These are phyloP conservation scores for Chlorospingus semifuscus DNA, from an alignment of 2,797 vertebrate species.

Conservation along the genomic window DNA sequence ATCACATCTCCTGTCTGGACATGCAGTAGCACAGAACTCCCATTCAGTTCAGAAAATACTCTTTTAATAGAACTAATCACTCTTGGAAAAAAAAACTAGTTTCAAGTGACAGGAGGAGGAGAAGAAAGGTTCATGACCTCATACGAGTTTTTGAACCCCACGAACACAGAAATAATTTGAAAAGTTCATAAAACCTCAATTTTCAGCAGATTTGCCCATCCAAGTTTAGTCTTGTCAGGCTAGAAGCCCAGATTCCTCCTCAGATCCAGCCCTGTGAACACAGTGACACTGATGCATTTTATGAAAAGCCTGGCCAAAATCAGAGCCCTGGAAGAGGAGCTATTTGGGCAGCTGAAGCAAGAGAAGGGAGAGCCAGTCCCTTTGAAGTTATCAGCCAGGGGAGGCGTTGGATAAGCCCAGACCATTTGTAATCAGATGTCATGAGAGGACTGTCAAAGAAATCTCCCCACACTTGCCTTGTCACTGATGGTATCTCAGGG, in stretches of 20 bases:
- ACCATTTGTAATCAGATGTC: slow-evolving; percentile 56
- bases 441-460: slow-evolving; percentile 63
- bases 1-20: slow-evolving; percentile 5
- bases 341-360: slow-evolving; percentile 18
- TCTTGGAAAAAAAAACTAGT: not conserved
- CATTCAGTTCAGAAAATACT: slow-evolving; percentile 18
- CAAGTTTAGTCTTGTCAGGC: not conserved
- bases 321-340: slow-evolving; percentile 12
- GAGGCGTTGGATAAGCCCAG: slow-evolving; percentile 46
- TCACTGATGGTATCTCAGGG: slow-evolving; percentile 53
- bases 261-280: not conserved
- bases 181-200: slow-evolving; percentile 9
- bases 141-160: not conserved
- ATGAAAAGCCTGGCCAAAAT: slow-evolving; percentile 2
- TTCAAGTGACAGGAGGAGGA: slow-evolving; percentile 25
- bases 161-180: not conserved
- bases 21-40: slow-evolving; percentile 26
- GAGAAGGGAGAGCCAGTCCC: not conserved
- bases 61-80: slow-evolving; percentile 31
- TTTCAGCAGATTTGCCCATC: slow-evolving; percentile 12
- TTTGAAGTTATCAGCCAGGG: slow-evolving; percentile 63
- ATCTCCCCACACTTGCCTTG: slow-evolving; percentile 63
- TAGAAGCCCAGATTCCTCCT: slow-evolving; percentile 7
- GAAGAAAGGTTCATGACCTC: slow-evolving; percentile 19
- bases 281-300: not conserved